Base-by-base conservation (phyloP, 2,888 invertebrate genomes). In the Malthinus flaveolus region DNA sequence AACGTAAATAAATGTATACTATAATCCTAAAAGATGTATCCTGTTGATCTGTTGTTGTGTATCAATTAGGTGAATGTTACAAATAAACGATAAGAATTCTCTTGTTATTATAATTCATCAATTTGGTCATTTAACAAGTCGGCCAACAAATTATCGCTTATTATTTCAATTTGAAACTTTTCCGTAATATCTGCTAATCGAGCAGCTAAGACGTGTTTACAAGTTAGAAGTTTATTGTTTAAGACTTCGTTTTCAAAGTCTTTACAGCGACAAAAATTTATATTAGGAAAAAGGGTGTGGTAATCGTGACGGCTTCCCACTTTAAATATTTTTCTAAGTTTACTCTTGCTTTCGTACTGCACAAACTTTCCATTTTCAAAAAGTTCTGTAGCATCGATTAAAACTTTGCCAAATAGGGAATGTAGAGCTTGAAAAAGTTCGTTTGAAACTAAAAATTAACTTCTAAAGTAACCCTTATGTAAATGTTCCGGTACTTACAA, bases 261-360 rank as follows among this genome's bases (percentile, higher is more conserved):
- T n/a, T 70, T 77, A 67, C 90, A 90, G 7, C 84, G 81, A 61
- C 90, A 90, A 71, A 82, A 90, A 71, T 89, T 90, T 7, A 87
- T 77, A 15, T 81, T 75, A 0, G 86, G 84, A 66, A 88, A 86
- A 31, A 90, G 73, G 48, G 84, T 83, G 61, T 86, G 85, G 49
- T 83, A 81, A n/a, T 82, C 79, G 42, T 80, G 79, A 4, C 81
- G 80, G 50, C 81, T 80, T 6, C 84, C 83, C 3, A 89, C 79
- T 81, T 88, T 87, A 37, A 85, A 80, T 11, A 88, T 71, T 68
- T 75, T 77, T 67, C 84, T 74, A 1, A 68, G 59, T 44, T 76
- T 74, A 49, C 79, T 77, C 3, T 75, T 63, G 0, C 81, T 79
- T 11, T 75, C 73, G 49, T 85, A 87, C 3, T 82, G 76, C 0